Percentiles rank a stretch among this genome's conserved stretches.
phyloP scores from a whole-genome alignment of 2,113 vertebrate genomes.

The Spea multiplicata region DNA sequence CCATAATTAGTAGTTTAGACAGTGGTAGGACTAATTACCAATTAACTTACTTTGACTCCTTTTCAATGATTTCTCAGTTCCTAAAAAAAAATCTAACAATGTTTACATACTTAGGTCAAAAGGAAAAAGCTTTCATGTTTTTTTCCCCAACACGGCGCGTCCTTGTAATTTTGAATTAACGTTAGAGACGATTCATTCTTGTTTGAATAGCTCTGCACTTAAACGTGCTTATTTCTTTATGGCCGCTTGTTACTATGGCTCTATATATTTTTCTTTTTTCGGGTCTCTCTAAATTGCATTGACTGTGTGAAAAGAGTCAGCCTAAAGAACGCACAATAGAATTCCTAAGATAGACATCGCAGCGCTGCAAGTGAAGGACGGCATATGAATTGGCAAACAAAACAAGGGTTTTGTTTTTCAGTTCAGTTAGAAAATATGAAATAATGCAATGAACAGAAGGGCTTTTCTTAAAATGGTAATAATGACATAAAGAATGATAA shows the following conservation, averaged over 20 bases:
- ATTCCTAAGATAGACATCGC: slow-evolving; percentile 50
- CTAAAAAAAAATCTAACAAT: slow-evolving; percentile 48
- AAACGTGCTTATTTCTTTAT: slow-evolving; percentile 47
- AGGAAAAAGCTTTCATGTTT: slow-evolving; percentile 28
- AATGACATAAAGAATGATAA: no score
- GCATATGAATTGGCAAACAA: slow-evolving; percentile 29
- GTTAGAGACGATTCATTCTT: slow-evolving; percentile 51
- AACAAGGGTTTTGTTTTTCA: slow-evolving; percentile 23
- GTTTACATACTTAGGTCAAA: slow-evolving; percentile 39
- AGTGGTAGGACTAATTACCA: background rate
- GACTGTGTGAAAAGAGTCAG: slow-evolving; percentile 53
- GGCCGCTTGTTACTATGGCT: background rate
- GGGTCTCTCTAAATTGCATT: slow-evolving; percentile 56
- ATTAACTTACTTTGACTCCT: slow-evolving; percentile 49
- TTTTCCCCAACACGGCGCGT: slow-evolving; percentile 35
- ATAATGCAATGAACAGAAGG: slow-evolving; percentile 8
- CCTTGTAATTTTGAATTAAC: slow-evolving; percentile 56
- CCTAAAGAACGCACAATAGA: slow-evolving; percentile 48
- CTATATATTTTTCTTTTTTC: slow-evolving; percentile 43
- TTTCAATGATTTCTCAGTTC: slow-evolving; percentile 50
- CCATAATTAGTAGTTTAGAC: no score
- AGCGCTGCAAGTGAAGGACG: slow-evolving; percentile 43
- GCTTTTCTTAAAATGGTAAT: background rate
- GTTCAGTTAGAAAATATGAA: slow-evolving; percentile 29
- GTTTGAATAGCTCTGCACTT: slow-evolving; percentile 55